A percentile compares a stretch with the other conserved stretches of the same genome.
Evolutionary conservation across 2,888 invertebrate species (phyloP).

Genomic region (Autographa pulchrina): DNA sequence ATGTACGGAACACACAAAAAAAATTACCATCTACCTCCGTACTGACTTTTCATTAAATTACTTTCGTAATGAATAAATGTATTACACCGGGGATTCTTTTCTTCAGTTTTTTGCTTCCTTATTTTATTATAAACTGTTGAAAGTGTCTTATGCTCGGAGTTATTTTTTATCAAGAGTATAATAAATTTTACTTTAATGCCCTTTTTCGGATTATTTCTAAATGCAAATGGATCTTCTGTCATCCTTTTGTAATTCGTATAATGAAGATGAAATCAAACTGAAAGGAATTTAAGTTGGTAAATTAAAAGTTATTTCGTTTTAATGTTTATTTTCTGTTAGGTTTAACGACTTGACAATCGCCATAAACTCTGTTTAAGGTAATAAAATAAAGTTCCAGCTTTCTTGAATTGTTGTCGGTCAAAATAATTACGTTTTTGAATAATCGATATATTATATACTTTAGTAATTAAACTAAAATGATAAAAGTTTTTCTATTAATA

Average conservation of each 20-base stretch:
- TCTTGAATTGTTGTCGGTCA: no score
- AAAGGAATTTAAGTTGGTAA: constrained; percentile 51
- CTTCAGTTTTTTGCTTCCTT: constrained; percentile 72
- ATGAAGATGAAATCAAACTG: constrained; percentile 69
- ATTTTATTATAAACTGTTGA: constrained; percentile 80
- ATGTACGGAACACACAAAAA: constrained; percentile 31
- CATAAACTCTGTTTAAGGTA: no score
- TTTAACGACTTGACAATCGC: neutral
- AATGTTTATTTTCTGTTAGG: constrained; percentile 18
- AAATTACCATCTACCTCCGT: constrained; percentile 19
- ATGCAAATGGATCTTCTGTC: constrained; percentile 76
- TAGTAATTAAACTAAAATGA: no score
- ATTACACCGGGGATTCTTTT: constrained; percentile 80
- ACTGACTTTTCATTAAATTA: constrained; percentile 78
- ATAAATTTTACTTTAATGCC: constrained; percentile 80
- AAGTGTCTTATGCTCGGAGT: constrained; percentile 76
- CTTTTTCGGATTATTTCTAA: constrained; percentile 76
- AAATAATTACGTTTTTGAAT: no score
- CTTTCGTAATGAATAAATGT: constrained; percentile 85
- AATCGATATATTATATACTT: no score
- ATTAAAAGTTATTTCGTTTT: constrained; percentile 29
- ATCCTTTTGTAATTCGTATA: constrained; percentile 69
- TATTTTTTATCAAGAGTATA: constrained; percentile 77
- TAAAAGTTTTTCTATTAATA: no score
- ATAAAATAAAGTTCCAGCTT: neutral